A percentile compares a stretch with the other conserved stretches of the same genome.
Evolutionary conservation across 2,888 invertebrate genomes (phyloP).

Genomic region (Carabus problematicus): DNA sequence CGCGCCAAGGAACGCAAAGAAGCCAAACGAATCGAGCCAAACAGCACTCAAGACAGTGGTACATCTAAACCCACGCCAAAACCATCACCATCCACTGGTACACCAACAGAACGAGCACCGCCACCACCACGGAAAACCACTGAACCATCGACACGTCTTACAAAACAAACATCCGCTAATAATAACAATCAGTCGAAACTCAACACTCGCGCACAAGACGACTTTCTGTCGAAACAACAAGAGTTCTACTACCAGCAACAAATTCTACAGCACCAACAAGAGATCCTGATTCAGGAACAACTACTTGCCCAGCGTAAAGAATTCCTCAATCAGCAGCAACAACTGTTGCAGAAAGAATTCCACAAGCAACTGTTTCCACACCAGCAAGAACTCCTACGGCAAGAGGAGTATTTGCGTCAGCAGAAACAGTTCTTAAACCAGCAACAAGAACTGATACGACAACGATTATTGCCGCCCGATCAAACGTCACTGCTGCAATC

Average conservation of each 20-base stretch:
- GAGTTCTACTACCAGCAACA: constrained; percentile 35
- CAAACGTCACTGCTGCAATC: constrained; percentile 1
- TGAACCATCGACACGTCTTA: background rate
- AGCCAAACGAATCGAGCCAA: constrained; percentile 61
- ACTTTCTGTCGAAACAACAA: constrained; percentile 32
- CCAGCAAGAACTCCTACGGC: constrained; percentile 28
- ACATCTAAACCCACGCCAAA: constrained; percentile 18
- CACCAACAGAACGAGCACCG: background rate
- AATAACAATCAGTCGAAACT: constrained; percentile 6
- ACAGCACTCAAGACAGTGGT: background rate
- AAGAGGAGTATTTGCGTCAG: constrained; percentile 32
- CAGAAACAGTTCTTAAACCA: constrained; percentile 34
- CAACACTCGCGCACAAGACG: constrained; percentile 7
- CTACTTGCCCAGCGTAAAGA: constrained; percentile 29
- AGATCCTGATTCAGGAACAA: constrained; percentile 33
- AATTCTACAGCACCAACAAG: constrained; percentile 32
- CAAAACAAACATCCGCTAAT: background rate
- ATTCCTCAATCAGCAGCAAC: constrained; percentile 26
- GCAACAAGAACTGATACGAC: constrained; percentile 27
- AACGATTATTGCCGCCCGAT: constrained; percentile 25
- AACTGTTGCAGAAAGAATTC: constrained; percentile 26
- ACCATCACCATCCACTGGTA: background rate
- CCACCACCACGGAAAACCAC: background rate
- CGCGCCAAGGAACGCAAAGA: constrained; percentile 93
- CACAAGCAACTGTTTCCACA: constrained; percentile 22